phyloP scores from a whole-genome alignment of 23 tunicate species.

The Styela clava region DNA sequence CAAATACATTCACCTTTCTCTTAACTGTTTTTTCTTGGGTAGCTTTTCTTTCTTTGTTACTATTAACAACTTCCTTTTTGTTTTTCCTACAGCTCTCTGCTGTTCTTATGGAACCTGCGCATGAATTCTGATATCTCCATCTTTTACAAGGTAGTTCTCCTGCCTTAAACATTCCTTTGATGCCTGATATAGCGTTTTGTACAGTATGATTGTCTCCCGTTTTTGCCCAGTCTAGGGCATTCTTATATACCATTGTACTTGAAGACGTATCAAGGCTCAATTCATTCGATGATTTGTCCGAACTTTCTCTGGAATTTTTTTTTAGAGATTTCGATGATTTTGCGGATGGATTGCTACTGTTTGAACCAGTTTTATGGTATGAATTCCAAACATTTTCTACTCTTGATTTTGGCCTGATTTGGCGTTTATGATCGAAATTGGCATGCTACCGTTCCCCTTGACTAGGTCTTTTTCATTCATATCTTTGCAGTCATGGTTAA shows the following conservation, averaged over 20 bases:
- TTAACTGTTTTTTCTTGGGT: background rate
- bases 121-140: constrained; percentile 35
- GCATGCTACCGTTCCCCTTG: too few species aligned
- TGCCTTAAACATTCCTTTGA: constrained; percentile 27
- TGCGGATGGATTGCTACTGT: too few species aligned
- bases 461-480: too few species aligned
- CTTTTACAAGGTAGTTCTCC: constrained; percentile 54
- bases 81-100: background rate
- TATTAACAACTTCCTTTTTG: background rate
- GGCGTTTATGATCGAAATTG: too few species aligned
- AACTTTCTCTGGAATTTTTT: too few species aligned
- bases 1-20: background rate
- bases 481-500: too few species aligned
- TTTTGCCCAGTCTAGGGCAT: constrained; percentile 21
- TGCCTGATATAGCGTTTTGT: constrained; percentile 7
- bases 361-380: too few species aligned
- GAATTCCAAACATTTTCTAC: too few species aligned
- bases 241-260: background rate
- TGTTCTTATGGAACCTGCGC: background rate
- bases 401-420: too few species aligned
- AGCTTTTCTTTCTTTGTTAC: background rate
- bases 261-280: too few species aligned
- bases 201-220: background rate
- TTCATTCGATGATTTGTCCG: too few species aligned
- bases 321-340: too few species aligned